These are phyloP conservation scores for Sebastes fasciatus DNA, from an alignment of 2,113 vertebrate species.

Conservation along the genomic window DNA sequence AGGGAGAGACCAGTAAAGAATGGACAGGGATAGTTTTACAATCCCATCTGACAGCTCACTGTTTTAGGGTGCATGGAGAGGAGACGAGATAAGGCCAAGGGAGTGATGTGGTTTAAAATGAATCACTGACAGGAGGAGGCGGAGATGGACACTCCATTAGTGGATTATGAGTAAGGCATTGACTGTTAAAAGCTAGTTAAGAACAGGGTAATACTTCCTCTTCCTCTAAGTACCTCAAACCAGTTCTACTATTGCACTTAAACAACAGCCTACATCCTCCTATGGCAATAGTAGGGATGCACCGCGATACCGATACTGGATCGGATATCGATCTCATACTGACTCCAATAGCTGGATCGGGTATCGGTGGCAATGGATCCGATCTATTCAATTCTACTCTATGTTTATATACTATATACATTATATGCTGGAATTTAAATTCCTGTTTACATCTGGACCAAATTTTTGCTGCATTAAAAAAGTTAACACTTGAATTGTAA, in stretches of 20 bases:
- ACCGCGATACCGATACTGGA: too few species aligned
- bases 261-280: neutral
- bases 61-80: neutral
- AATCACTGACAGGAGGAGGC: constrained; percentile 15
- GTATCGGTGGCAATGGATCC: too few species aligned
- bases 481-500: too few species aligned
- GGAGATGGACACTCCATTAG: constrained; percentile 28
- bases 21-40: neutral
- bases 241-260: constrained; percentile 1
- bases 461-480: too few species aligned
- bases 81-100: neutral
- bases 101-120: constrained; percentile 8
- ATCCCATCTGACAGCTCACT: constrained; percentile 22
- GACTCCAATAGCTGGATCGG: too few species aligned
- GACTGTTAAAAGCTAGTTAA: constrained; percentile 34
- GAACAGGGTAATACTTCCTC: constrained; percentile 15
- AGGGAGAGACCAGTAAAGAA: neutral
- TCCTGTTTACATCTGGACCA: too few species aligned
- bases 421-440: too few species aligned
- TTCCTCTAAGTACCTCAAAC: constrained; percentile 4
- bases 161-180: neutral
- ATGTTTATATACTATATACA: too few species aligned
- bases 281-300: neutral
- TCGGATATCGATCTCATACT: too few species aligned
- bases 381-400: too few species aligned